A percentile compares a stretch with the other conserved stretches of the same genome.
Conservation (phyloP, 2,888 invertebrate genomes). For the Nephrocerus scutellatus region DNA sequence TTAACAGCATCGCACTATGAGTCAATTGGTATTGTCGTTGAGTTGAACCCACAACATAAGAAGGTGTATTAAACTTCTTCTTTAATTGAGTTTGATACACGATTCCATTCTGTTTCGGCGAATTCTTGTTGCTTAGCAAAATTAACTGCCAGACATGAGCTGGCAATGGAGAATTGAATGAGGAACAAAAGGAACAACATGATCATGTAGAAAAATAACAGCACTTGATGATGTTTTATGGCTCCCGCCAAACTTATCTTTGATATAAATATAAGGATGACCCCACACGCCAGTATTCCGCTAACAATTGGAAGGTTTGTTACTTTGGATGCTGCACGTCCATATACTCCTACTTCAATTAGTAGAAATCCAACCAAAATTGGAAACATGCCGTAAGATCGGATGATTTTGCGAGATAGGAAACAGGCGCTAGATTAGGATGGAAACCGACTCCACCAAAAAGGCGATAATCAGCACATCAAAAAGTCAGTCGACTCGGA, state of each 20-base stretch:
- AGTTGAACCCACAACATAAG: slow-evolving; percentile 76
- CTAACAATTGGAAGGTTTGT: slow-evolving; percentile 86
- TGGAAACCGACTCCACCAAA: too few species aligned
- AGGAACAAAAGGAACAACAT: slow-evolving; percentile 88
- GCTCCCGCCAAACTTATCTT: slow-evolving; percentile 85
- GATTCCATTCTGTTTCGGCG: slow-evolving; percentile 80
- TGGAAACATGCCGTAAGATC: too few species aligned
- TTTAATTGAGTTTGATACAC: slow-evolving; percentile 60
- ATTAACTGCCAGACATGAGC: slow-evolving; percentile 88
- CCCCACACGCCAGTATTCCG: slow-evolving; percentile 89
- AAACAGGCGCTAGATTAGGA: too few species aligned
- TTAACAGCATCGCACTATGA: slow-evolving; percentile 56
- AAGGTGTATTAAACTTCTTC: slow-evolving; percentile 72
- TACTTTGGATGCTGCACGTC: slow-evolving; percentile 75
- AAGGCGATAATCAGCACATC: too few species aligned
- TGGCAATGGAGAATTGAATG: slow-evolving; percentile 92
- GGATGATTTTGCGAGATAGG: too few species aligned
- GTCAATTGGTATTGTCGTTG: slow-evolving; percentile 44
- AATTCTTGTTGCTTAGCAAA: slow-evolving; percentile 76
- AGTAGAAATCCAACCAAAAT: slow-evolving; percentile 85
- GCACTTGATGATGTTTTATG: slow-evolving; percentile 92
- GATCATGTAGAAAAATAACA: slow-evolving; percentile 96
- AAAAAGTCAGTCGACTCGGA: too few species aligned
- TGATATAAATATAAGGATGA: slow-evolving; percentile 84
- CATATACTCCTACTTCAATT: slow-evolving; percentile 90